Base-by-base conservation (phyloP, 92 coral and sea anemone genomes). In the Porites rus region DNA sequence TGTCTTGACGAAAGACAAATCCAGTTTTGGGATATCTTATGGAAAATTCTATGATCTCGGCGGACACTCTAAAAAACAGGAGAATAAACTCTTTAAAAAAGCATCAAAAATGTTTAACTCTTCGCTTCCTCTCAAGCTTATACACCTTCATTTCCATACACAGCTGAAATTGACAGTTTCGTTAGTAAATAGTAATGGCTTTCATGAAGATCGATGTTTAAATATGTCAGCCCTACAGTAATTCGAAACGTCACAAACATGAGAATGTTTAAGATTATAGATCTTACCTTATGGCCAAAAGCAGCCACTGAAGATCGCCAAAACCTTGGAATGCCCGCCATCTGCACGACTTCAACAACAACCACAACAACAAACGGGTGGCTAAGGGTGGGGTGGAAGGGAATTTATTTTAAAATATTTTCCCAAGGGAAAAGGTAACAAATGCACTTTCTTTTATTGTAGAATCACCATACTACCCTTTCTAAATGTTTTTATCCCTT, bases 301-400 rank as follows among this genome's bases (percentile, higher is more conserved):
- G 63, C 52, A n/a, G 51, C 8, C 64, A 83, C 11, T 19, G 78
- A 51, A 74, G 80, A 83, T 62, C 74, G 87, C 65, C 54, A 83
- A 24, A 65, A 8, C 87, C 71, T 82, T 7, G 69, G 70, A 6
- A 74, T 31, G 71, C 78, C 86, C 51, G 86, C 86, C 86, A 82
- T 82, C 51, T 24, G 21, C 11, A 7, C 51, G 20, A 18, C 50
- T 6, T 52, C 21, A 21, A 12, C 8, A 65, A 21, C 1, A 72
- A 67, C 28, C 4, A 28, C 31, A 28, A 24, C 65, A 80, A 67
- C 4, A 17, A 11, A 14, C 62, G 62, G n/a, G 10, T 20, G 4
- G 68, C 38, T 6, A 1, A 38, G 78, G 79, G 86, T 70, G 86
- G 86, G 69, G 56, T 61, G 9, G 60, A 7, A 1, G 1, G 12